Evolutionary conservation across 2,797 vertebrate species (phyloP), one percentile per base, ranked within the genome.

Genomic region (Holocentrus rufus): DNA sequence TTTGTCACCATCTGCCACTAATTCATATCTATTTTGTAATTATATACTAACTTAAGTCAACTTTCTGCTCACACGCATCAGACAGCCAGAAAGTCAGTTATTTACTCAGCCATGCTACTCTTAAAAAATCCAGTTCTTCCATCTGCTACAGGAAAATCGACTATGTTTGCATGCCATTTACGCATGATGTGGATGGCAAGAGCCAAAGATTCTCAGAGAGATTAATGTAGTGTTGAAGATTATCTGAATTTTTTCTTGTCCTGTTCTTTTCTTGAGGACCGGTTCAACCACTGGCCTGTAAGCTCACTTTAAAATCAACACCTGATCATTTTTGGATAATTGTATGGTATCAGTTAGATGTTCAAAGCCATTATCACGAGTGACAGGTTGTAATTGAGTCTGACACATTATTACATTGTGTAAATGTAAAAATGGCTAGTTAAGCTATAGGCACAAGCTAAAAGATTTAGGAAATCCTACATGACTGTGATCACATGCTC

Each of bases 1-100:
- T 65, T 79, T 75, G 79, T 86, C 85, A 68, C 82, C 79, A 83
- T 80, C 86, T 83, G 82, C 85, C 80, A 56, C 72, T 23, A 70
- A 49, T 74, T 88, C 77, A 68, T 78, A 57, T 65, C 6, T 23
- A 13, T 31, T 30, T 57, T 57, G 17, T 10, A 52, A 61, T 50
- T 36, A 2, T 20, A 6, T 71, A 50, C 65, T 52, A 27, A 27
- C 34, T 49, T 69, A 78, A 61, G 55, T 46, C 9, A 75, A 65
- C 63, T 49, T 22, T 67, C 53, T 71, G 65, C 77, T 65, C 65
- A 81, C 49, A 9, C 61, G 57, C 74, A 72, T 36, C 74, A 60
- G 79, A 77, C 69, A 75, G 77, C 74, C 72, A 72, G 56, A 77
- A 76, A 68, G 76, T 87, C 77, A 53, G 73, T 59, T 76, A 8